Percentiles rank a stretch among this genome's conserved stretches.
These are phyloP conservation scores for Ctenochaetus hawaiiensis DNA, from an alignment of 2,797 vertebrate genomes.

Conservation along the genomic window DNA sequence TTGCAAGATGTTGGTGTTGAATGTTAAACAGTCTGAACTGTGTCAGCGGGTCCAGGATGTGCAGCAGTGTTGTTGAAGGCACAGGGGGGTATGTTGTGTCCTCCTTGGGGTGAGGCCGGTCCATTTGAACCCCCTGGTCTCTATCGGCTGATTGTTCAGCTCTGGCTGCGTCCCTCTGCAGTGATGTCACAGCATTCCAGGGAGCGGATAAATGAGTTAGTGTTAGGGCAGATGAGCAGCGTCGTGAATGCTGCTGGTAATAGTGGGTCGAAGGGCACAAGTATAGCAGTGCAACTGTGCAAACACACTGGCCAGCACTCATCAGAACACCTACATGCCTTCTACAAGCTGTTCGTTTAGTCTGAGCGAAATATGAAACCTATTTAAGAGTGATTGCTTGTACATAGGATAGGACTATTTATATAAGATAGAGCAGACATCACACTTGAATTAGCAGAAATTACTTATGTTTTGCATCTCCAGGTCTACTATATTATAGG, in stretches of 20 bases:
- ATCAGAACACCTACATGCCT: slow-evolving; percentile 37
- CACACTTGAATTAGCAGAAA: not conserved
- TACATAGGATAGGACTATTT: not conserved
- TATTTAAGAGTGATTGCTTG: not conserved
- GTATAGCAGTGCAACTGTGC: slow-evolving; percentile 59
- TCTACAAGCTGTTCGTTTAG: slow-evolving; percentile 14
- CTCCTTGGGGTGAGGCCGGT: slow-evolving; percentile 73
- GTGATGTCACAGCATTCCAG: slow-evolving; percentile 87
- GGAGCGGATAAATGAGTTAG: slow-evolving; percentile 85
- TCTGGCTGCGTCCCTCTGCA: slow-evolving; percentile 74
- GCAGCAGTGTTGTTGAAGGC: slow-evolving; percentile 62
- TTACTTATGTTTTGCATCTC: slow-evolving; percentile 3
- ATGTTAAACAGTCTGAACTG: slow-evolving; percentile 43
- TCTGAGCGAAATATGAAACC: slow-evolving; percentile 17
- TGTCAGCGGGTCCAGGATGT: slow-evolving; percentile 38
- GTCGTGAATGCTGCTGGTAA: slow-evolving; percentile 69
- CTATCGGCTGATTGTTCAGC: slow-evolving; percentile 85
- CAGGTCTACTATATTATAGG: not conserved
- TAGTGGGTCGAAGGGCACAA: slow-evolving; percentile 76
- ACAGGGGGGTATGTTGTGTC: slow-evolving; percentile 65
- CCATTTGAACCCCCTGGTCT: slow-evolving; percentile 82
- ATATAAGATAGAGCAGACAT: not conserved
- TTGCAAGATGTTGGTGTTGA: slow-evolving; percentile 42
- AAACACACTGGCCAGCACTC: slow-evolving; percentile 42
- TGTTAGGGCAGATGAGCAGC: slow-evolving; percentile 84